phyloP scores from a whole-genome alignment of 2,797 vertebrate genomes.

The Echeneis naucrates region DNA sequence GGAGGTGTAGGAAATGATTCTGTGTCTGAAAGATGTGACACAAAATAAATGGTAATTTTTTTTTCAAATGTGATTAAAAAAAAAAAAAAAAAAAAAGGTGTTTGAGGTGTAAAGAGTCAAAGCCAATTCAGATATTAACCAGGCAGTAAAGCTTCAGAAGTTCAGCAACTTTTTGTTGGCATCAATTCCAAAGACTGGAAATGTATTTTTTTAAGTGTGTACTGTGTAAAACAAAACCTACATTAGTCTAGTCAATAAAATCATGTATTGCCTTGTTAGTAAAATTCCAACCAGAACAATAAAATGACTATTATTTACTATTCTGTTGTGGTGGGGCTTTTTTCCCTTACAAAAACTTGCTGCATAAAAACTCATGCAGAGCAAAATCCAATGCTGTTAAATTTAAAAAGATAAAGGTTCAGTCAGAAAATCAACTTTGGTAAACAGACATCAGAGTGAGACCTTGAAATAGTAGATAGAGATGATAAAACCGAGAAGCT shows the following conservation, averaged over 20 bases:
- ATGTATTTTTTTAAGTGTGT: background rate
- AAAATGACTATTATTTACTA: conserved; percentile 48
- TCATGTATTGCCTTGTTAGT: conserved; percentile 3
- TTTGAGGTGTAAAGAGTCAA: conserved; percentile 2
- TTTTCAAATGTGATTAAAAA: conserved; percentile 12
- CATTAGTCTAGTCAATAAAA: background rate
- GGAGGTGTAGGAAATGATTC: conserved; percentile 4
- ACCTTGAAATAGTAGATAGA: background rate
- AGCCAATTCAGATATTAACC: conserved; percentile 39
- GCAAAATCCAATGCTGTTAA: background rate
- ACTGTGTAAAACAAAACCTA: conserved; percentile 13
- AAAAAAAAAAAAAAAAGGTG: background rate
- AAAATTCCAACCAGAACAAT: conserved; percentile 38
- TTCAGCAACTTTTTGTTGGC: conserved; percentile 9
- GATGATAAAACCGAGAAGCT: background rate
- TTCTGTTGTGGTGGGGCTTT: conserved; percentile 7
- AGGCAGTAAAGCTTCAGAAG: conserved; percentile 7
- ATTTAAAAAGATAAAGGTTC: too few relatives aligned
- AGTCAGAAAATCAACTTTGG: too few relatives aligned
- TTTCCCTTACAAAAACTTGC: background rate
- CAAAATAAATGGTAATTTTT: background rate
- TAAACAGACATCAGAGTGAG: background rate
- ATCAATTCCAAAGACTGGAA: conserved; percentile 1
- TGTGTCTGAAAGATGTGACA: conserved; percentile 3
- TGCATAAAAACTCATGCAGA: background rate